These are phyloP conservation scores for Holcopasites calliopsidis DNA, from an alignment of 1,140 invertebrate species.

Conservation along the genomic window DNA sequence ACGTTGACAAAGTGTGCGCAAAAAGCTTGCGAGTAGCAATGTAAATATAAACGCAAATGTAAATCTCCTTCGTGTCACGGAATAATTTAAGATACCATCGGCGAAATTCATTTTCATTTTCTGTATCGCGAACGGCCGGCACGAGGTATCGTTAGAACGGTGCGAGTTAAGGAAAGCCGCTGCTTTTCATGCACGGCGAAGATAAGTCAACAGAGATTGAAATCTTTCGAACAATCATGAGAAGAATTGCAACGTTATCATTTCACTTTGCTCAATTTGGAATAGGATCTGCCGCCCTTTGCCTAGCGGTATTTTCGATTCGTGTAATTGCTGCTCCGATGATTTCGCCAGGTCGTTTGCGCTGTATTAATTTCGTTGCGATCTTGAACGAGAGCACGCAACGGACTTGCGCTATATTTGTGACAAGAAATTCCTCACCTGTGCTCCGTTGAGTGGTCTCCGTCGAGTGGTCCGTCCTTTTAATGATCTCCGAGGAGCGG, in stretches of 20 bases:
- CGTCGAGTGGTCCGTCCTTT: constrained; percentile 15
- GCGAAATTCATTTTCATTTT: constrained; percentile 38
- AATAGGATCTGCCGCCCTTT: too few relatives aligned
- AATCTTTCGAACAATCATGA: constrained; percentile 6
- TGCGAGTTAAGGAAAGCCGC: background rate
- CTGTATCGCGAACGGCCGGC: background rate
- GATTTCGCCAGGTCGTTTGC: background rate
- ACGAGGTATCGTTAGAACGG: background rate
- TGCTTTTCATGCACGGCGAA: background rate
- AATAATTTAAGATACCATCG: constrained; percentile 37
- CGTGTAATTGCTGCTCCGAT: background rate
- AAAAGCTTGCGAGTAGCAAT: constrained; percentile 21
- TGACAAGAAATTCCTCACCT: constrained; percentile 13
- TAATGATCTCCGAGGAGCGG: constrained; percentile 31
- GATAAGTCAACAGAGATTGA: background rate
- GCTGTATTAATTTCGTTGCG: background rate
- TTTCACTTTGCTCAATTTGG: background rate
- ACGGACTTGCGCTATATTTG: constrained; percentile 8
- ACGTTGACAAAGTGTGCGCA: background rate
- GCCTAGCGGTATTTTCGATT: background rate
- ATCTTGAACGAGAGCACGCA: background rate
- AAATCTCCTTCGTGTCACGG: constrained; percentile 20
- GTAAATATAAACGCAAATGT: background rate
- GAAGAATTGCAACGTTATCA: background rate
- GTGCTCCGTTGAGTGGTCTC: constrained; percentile 38